Percentiles rank a stretch among this genome's conserved stretches.
phyloP scores from a whole-genome alignment of 2,113 vertebrate genomes.

The Saimiri boliviensis region DNA sequence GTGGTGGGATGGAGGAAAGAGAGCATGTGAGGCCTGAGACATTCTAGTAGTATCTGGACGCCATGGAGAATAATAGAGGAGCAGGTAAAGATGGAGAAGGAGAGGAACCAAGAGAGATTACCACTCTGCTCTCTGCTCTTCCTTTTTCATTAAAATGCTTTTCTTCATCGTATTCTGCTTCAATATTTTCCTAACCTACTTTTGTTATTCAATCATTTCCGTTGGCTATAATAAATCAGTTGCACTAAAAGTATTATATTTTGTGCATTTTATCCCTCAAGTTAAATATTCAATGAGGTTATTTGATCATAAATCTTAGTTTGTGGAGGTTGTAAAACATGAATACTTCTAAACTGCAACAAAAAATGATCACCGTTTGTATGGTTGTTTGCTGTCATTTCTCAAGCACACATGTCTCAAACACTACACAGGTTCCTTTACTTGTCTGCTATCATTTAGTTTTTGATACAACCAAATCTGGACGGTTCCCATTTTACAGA shows the following conservation, averaged over 20 bases:
- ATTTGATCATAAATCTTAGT: slow-evolving; percentile 15
- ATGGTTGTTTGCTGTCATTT: neutral
- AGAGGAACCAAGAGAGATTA: neutral
- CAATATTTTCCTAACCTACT: neutral
- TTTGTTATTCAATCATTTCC: neutral
- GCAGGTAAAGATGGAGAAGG: neutral
- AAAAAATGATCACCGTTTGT: neutral
- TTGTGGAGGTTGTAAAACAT: slow-evolving; percentile 21
- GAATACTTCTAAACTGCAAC: neutral
- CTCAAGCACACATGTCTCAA: neutral
- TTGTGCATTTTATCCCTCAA: slow-evolving; percentile 6
- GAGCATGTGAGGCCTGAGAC: neutral
- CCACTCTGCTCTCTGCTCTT: neutral
- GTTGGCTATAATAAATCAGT: neutral
- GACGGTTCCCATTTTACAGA: neutral
- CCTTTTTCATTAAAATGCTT: neutral
- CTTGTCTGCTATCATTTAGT: neutral
- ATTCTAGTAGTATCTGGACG: too few relatives aligned
- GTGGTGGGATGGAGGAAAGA: neutral
- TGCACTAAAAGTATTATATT: neutral
- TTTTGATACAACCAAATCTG: neutral
- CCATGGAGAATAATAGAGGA: neutral
- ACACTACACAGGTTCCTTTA: neutral
- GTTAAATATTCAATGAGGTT: neutral
- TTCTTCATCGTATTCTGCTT: neutral